Conservation (phyloP, 2,888 invertebrate genomes). For the Eudemis profundana region DNA sequence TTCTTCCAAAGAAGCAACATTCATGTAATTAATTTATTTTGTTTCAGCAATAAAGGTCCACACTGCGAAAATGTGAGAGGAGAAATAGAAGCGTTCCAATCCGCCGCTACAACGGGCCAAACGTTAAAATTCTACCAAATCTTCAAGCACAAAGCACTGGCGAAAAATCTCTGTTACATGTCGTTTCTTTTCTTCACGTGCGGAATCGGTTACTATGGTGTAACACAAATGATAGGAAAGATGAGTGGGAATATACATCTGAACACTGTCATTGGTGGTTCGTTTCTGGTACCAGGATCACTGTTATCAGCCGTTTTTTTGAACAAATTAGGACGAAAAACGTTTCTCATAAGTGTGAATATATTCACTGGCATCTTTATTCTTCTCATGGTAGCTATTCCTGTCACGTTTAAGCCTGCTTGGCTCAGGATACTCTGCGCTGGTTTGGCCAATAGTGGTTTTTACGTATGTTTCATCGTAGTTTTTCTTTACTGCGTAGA, state of each 20-base stretch:
- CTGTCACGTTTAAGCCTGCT: conserved; percentile 48
- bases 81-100: conserved; percentile 55
- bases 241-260: conserved; percentile 91
- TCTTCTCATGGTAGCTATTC: conserved; percentile 60
- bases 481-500: conserved; percentile 94
- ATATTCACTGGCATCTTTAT: conserved; percentile 67
- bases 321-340: conserved; percentile 86
- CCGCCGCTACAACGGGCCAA: conserved; percentile 43
- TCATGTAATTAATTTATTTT: no score
- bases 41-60: conserved; percentile 62
- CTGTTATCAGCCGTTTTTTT: conserved; percentile 84
- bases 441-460: conserved; percentile 89
- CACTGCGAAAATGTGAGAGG: conserved; percentile 56
- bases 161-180: no score
- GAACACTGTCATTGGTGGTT: conserved; percentile 91
- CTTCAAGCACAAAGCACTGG: conserved; percentile 65
- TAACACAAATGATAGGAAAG: no score
- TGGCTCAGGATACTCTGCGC: conserved; percentile 86
- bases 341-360: conserved; percentile 86
- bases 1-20: no score
- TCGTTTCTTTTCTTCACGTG: no score
- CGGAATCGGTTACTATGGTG: no score
- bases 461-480: conserved; percentile 92
- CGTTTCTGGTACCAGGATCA: conserved; percentile 87
- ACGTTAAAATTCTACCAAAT: conserved; percentile 67